Conservation (phyloP, 2,797 vertebrate species). For the Hypotaenidia philippensis region DNA sequence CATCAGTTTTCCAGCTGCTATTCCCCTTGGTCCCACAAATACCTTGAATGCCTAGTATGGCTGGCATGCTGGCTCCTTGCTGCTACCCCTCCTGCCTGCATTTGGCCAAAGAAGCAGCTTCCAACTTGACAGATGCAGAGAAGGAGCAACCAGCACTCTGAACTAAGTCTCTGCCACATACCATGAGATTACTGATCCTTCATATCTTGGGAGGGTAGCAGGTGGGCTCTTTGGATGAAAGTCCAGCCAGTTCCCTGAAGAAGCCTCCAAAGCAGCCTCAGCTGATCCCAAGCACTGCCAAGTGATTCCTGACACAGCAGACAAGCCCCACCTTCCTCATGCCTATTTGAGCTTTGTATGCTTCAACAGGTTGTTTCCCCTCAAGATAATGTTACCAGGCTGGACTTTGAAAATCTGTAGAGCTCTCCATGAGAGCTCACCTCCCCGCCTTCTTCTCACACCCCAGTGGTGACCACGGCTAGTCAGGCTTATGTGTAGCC, state of each 20-base stretch:
- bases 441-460: background rate
- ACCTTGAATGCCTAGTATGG: rapidly evolving
- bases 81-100: background rate
- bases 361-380: background rate
- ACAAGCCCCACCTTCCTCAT: background rate
- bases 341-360: background rate
- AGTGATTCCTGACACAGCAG: background rate
- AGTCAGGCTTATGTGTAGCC: background rate
- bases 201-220: background rate
- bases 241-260: background rate
- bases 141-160: rapidly evolving
- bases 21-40: background rate
- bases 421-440: background rate
- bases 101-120: background rate
- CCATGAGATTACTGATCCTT: background rate
- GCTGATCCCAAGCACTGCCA: background rate
- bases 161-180: background rate
- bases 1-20: background rate
- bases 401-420: background rate
- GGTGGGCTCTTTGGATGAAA: background rate
- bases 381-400: background rate
- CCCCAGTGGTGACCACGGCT: background rate
- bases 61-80: background rate
- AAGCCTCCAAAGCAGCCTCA: background rate
- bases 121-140: background rate